phyloP scores from a whole-genome alignment of 2,888 invertebrate species.

The Ennomos fuscantarius region DNA sequence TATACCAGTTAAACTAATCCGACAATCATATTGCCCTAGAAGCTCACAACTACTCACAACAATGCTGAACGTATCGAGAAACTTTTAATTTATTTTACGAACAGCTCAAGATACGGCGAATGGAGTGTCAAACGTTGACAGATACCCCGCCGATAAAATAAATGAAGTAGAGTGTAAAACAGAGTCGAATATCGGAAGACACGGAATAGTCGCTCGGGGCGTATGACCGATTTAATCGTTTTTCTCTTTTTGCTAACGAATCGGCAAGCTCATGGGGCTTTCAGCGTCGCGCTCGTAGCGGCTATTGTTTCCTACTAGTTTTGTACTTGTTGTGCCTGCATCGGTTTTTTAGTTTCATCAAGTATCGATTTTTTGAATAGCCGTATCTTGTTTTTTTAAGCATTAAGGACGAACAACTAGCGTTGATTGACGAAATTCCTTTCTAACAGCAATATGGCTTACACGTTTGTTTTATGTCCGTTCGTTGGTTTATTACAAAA shows the following conservation, averaged over 20 bases:
- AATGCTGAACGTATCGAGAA: slow-evolving; percentile 29
- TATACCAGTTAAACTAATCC: too few relatives aligned
- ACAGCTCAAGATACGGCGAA: slow-evolving; percentile 35
- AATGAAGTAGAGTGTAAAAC: slow-evolving; percentile 41
- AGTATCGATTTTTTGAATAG: slow-evolving; percentile 51
- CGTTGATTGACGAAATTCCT: slow-evolving; percentile 1
- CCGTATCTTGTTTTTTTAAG: slow-evolving; percentile 3
- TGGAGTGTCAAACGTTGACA: slow-evolving; percentile 39
- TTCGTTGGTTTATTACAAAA: background rate
- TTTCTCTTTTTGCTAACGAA: slow-evolving; percentile 66
- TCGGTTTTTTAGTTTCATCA: slow-evolving; percentile 54
- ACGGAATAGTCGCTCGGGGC: slow-evolving; percentile 42
- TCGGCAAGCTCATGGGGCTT: slow-evolving; percentile 64
- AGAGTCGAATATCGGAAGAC: slow-evolving; percentile 49
- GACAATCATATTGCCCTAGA: slow-evolving; percentile 1
- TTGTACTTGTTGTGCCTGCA: slow-evolving; percentile 50
- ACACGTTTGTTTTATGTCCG: background rate
- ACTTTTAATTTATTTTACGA: slow-evolving; percentile 37
- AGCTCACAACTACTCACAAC: slow-evolving; percentile 20
- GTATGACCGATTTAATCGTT: slow-evolving; percentile 55
- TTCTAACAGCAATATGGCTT: background rate
- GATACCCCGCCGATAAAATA: slow-evolving; percentile 39
- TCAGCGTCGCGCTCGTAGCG: slow-evolving; percentile 59
- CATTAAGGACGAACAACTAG: background rate
- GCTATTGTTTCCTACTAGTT: slow-evolving; percentile 63